These are phyloP conservation scores for Arge pagana DNA, from an alignment of 2,888 invertebrate species.

Conservation along the genomic window DNA sequence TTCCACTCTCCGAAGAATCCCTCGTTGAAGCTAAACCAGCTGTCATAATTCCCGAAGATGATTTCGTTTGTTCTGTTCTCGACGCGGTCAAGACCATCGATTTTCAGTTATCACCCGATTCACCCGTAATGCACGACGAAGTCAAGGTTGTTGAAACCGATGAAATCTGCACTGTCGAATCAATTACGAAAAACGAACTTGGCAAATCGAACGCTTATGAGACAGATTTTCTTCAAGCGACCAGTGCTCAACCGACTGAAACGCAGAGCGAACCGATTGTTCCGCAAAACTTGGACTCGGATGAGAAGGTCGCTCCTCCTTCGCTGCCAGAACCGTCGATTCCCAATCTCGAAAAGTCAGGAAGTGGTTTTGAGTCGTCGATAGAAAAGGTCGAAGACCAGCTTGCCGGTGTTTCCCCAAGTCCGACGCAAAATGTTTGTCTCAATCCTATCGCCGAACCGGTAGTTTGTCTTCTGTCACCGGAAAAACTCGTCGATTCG, in stretches of 20 bases:
- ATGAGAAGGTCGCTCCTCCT: conserved; percentile 39
- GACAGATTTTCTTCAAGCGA: neutral
- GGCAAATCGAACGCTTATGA: conserved; percentile 10
- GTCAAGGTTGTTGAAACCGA: conserved; percentile 25
- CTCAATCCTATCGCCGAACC: conserved; percentile 13
- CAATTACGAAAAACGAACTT: conserved; percentile 21
- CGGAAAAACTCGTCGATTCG: neutral
- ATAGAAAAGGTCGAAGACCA: neutral
- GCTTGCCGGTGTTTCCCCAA: neutral
- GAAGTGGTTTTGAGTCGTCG: conserved; percentile 1
- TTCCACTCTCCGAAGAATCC: conserved; percentile 37
- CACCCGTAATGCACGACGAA: conserved; percentile 15
- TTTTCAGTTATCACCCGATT: neutral
- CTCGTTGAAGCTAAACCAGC: conserved; percentile 36
- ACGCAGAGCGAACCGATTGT: conserved; percentile 21
- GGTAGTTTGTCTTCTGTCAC: conserved; percentile 7
- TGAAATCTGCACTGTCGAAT: conserved; percentile 8
- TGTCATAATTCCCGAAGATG: conserved; percentile 36
- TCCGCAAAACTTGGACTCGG: conserved; percentile 1
- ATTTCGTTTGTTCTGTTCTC: conserved; percentile 8
- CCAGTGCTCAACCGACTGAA: neutral
- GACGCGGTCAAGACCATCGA: conserved; percentile 16
- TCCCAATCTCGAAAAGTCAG: conserved; percentile 23
- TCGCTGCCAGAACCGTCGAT: conserved; percentile 38
- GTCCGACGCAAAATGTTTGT: conserved; percentile 8